These are phyloP conservation scores for Plotosus lineatus DNA, from an alignment of 2,113 vertebrate genomes.

Conservation along the genomic window DNA sequence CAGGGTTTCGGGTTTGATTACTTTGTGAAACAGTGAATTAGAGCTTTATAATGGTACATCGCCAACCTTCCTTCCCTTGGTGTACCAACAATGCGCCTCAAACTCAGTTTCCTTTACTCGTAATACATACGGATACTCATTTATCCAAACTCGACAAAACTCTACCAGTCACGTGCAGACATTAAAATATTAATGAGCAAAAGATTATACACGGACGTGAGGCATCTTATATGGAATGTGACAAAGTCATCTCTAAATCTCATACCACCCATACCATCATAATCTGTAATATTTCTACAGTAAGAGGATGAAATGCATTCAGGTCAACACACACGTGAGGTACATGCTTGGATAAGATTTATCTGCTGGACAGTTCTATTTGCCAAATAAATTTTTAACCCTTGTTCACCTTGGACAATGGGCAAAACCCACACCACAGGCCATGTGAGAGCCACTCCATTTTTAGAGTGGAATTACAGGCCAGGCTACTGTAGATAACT, in stretches of 20 bases:
- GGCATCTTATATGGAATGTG: neutral
- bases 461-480: constrained; percentile 65
- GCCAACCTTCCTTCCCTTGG: neutral
- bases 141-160: neutral
- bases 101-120: neutral
- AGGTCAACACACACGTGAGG: neutral
- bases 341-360: neutral
- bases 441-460: constrained; percentile 24
- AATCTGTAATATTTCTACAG: neutral
- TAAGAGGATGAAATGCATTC: neutral
- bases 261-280: neutral
- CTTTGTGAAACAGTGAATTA: neutral
- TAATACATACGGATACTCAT: neutral
- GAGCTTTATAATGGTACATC: neutral
- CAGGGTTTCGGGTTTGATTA: too few relatives aligned
- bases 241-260: neutral
- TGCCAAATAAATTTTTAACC: neutral
- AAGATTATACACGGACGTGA: neutral
- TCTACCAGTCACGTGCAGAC: neutral
- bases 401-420: neutral
- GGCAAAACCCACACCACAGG: constrained; percentile 16
- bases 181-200: neutral
- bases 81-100: neutral
- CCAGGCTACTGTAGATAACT: constrained; percentile 60
- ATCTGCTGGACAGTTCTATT: neutral